Percentiles rank a stretch among this genome's conserved stretches.
Evolutionary conservation across 2,797 vertebrate species (phyloP).

Genomic region (Sebastes elongatus): DNA sequence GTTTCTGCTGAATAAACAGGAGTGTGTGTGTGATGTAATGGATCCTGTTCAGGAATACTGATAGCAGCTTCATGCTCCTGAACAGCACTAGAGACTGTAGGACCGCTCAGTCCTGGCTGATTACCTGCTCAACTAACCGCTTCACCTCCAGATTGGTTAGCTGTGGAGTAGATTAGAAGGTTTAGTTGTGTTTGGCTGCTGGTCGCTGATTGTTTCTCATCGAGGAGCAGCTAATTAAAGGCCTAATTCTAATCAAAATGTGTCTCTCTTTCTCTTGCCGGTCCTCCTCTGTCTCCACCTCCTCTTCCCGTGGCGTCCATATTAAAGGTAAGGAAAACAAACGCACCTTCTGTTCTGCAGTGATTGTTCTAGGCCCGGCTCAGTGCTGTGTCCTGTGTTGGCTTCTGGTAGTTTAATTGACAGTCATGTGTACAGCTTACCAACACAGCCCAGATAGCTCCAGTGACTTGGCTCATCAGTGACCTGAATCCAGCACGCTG

Average conservation of each 20-base stretch:
- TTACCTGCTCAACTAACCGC: slow-evolving; percentile 7
- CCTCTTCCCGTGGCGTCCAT: not conserved
- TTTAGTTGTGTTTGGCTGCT: not conserved
- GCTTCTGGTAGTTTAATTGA: not conserved
- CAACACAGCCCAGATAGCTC: not conserved
- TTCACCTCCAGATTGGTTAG: not conserved
- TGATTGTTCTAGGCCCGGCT: not conserved
- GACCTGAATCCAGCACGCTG: not conserved
- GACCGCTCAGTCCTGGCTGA: not conserved
- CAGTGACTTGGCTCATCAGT: not conserved
- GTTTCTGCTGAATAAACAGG: slow-evolving; percentile 45
- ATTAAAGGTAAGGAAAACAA: slow-evolving; percentile 52
- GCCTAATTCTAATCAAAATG: slow-evolving; percentile 11
- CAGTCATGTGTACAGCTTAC: not conserved
- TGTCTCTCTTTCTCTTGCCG: slow-evolving; percentile 21
- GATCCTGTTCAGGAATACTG: slow-evolving; percentile 12
- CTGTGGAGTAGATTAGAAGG: not conserved
- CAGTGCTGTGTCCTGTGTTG: not conserved
- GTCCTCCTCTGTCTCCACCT: not conserved
- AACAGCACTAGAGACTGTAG: not conserved
- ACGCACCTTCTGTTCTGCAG: not conserved
- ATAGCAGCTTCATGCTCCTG: not conserved
- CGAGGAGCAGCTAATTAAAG: not conserved
- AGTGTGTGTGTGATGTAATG: slow-evolving; percentile 2
- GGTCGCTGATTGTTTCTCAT: not conserved